Base-by-base conservation (phyloP, 37 sponge, comb jelly and placozoan genomes). In the Halisarca cf. caerulea region DNA sequence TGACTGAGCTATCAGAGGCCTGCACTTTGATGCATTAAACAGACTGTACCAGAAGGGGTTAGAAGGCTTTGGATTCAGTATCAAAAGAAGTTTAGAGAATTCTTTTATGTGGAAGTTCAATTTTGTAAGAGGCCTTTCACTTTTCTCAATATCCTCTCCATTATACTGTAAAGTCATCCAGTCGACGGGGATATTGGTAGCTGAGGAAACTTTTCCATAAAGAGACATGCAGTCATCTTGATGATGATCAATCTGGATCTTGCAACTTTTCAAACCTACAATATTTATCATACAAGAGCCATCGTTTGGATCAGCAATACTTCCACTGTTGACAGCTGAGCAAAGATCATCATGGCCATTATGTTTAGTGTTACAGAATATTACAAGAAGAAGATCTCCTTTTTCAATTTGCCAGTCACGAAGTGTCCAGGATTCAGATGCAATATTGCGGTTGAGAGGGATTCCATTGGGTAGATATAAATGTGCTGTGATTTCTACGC, bases 401-500 rank as follows among this genome's bases (percentile, higher is more conserved):
- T 18, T 24, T 23, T 25, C 8, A 25, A 64, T 64, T 8, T 64
- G 23, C 66, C 66, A 64, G 8, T 64, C 66, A 8, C 23, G 8
- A 18, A 64, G 28, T 9, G 66, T 64, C 66, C 66, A 64, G 14
- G 14, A 24, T 27, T n/a, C 66, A 24, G 66, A 24, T 9, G 28
- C 28, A 23, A 25, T 7, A 23, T 64, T 64, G 25, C 66, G 14
- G 27, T 64, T 64, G 8, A 64, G 28, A 24, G 66, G 66, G 28
- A 64, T 64, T 24, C 66, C 66, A 64, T 64, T 64, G 14, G 66
- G 66, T 8, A 64, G 66, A 27, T 25, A 64, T n/a, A 64, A n/a
- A 8, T 64, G 66, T 18, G 66, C 66, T 64, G 66, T 9, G 14
- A 23, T 55, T 20, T 55, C 57, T 55, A 17, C 8, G 9, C 27